Evolutionary conservation across 2,113 vertebrate genomes (phyloP).

Genomic region (Myrmecophaga tridactyla): DNA sequence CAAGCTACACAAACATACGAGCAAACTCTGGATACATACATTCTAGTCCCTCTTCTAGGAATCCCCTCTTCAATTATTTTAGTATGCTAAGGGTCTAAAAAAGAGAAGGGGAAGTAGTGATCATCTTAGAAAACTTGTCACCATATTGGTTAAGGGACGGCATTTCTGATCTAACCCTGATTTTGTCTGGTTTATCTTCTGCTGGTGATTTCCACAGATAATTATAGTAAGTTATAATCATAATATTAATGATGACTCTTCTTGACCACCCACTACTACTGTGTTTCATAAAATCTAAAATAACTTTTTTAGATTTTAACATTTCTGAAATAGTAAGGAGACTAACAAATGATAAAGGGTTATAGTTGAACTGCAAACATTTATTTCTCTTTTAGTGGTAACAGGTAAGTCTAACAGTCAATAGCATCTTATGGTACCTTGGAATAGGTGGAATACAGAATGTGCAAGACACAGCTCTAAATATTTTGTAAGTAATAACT

Average conservation of each 20-base stretch:
- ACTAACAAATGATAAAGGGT: background rate
- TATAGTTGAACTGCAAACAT: background rate
- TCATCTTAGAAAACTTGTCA: too few species aligned
- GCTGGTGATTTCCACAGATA: conserved; percentile 7
- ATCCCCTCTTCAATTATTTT: background rate
- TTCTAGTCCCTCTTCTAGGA: background rate
- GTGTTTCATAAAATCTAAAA: conserved; percentile 31
- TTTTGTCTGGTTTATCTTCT: background rate
- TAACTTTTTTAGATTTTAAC: background rate
- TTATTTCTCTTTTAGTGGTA: background rate
- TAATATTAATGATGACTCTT: background rate
- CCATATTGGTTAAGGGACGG: background rate
- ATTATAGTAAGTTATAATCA: background rate
- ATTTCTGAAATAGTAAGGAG: background rate
- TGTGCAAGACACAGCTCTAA: background rate
- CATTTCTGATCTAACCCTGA: background rate
- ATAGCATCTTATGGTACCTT: background rate
- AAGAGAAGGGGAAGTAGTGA: background rate
- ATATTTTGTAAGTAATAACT: background rate
- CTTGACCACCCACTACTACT: background rate
- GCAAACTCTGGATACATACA: background rate
- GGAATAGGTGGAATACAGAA: background rate
- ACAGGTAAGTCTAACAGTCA: too few species aligned
- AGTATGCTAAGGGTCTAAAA: background rate
- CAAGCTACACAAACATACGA: background rate